These are phyloP conservation scores for Maylandia zebra DNA, from an alignment of 2,113 vertebrate species.

Conservation along the genomic window DNA sequence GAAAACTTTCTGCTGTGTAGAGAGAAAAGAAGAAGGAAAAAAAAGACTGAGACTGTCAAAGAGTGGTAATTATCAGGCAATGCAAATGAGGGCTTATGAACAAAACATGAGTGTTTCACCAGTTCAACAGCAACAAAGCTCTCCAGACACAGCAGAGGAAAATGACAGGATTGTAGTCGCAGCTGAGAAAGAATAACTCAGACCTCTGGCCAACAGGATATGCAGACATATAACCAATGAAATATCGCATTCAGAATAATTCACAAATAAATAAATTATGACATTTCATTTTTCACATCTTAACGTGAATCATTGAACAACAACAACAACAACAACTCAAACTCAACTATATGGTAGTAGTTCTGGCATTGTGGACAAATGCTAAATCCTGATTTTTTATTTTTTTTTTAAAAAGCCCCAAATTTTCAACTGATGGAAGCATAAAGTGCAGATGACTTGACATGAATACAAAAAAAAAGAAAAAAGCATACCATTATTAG, in stretches of 20 bases:
- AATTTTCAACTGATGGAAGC: background rate
- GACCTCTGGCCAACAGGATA: background rate
- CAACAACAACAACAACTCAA: background rate
- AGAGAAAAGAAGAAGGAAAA: background rate
- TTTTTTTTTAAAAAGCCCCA: accelerated
- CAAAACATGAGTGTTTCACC: background rate
- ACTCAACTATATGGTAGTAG: background rate
- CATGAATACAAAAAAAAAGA: background rate
- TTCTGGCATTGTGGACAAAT: background rate
- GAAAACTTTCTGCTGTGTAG: background rate
- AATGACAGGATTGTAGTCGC: background rate
- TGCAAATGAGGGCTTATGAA: background rate
- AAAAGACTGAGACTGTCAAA: background rate
- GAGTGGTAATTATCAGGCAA: background rate
- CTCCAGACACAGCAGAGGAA: background rate
- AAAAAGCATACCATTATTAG: background rate
- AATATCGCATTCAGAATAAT: background rate
- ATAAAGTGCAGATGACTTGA: background rate
- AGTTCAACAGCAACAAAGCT: background rate
- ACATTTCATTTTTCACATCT: background rate
- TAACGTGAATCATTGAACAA: background rate
- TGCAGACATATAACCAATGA: background rate
- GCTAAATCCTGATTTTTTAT: background rate
- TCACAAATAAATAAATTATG: background rate
- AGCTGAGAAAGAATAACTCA: background rate